phyloP scores from a whole-genome alignment of 1,140 invertebrate genomes.

The Caenorhabditis remanei region DNA sequence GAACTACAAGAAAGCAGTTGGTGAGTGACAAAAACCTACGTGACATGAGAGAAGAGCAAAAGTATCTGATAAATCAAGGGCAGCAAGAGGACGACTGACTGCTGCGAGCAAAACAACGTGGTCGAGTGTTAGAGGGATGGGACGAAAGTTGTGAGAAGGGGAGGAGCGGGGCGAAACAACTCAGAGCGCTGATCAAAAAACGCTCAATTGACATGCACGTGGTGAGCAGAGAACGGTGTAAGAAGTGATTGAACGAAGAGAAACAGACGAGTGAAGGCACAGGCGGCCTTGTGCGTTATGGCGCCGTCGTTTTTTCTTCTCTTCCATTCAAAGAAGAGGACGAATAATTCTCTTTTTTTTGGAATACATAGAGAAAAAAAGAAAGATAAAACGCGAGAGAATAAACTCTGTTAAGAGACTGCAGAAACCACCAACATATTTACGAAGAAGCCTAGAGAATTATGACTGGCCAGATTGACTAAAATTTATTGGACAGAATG shows the following conservation, averaged over 20 bases:
- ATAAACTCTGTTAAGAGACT: no score
- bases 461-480: no score
- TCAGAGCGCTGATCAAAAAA: constrained; percentile 24
- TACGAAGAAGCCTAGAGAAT: no score
- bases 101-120: constrained; percentile 33
- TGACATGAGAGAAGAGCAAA: constrained; percentile 38
- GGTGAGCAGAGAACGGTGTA: constrained; percentile 42
- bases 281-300: background rate
- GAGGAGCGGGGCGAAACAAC: constrained; percentile 19
- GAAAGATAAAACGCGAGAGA: background rate
- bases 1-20: no score
- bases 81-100: constrained; percentile 19
- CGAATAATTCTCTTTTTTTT: background rate
- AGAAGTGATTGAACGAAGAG: constrained; percentile 10
- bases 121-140: constrained; percentile 10
- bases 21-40: background rate
- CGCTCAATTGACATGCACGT: constrained; percentile 49
- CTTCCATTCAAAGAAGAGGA: background rate
- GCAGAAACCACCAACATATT: no score
- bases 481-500: no score
- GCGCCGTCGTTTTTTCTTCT: background rate
- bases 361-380: background rate
- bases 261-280: background rate
- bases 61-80: background rate
- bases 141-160: constrained; percentile 36